phyloP scores from a whole-genome alignment of 2,113 vertebrate species.

The Melospiza melodia region DNA sequence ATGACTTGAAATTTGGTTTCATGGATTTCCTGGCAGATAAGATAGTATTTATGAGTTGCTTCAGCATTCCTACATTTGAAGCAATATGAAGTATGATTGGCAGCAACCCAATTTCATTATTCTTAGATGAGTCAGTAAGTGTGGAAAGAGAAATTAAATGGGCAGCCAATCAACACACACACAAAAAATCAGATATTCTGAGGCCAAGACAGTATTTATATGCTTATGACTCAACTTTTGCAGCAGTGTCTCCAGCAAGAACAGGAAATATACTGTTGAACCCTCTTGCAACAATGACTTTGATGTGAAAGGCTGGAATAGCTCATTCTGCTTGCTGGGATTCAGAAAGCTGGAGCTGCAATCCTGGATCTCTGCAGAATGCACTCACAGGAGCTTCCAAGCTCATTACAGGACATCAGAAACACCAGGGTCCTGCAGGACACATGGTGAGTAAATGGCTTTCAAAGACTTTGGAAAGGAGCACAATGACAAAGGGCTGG shows the following conservation, averaged over 20 bases:
- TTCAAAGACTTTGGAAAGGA: neutral
- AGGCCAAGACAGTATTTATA: constrained; percentile 40
- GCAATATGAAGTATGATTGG: neutral
- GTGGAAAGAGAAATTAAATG: constrained; percentile 27
- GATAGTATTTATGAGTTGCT: neutral
- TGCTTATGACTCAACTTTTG: constrained; percentile 41
- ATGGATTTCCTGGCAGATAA: neutral
- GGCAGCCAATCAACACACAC: constrained; percentile 13
- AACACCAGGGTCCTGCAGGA: neutral
- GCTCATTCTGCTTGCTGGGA: neutral
- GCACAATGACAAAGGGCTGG: neutral
- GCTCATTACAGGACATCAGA: neutral
- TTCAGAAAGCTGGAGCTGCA: neutral
- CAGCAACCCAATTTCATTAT: neutral
- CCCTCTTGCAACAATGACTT: neutral
- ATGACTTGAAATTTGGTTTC: neutral
- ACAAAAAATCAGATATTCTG: neutral
- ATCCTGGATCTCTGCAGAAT: neutral
- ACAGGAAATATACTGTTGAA: constrained; percentile 44
- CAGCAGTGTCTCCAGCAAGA: neutral
- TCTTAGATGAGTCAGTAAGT: constrained; percentile 36
- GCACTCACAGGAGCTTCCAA: neutral
- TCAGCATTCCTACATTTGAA: constrained; percentile 9
- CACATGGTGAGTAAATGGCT: neutral
- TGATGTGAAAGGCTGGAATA: neutral